Percentiles rank a stretch among this genome's conserved stretches.
These are phyloP conservation scores for Ochlodes sylvanus DNA, from an alignment of 2,888 invertebrate genomes.

Conservation along the genomic window DNA sequence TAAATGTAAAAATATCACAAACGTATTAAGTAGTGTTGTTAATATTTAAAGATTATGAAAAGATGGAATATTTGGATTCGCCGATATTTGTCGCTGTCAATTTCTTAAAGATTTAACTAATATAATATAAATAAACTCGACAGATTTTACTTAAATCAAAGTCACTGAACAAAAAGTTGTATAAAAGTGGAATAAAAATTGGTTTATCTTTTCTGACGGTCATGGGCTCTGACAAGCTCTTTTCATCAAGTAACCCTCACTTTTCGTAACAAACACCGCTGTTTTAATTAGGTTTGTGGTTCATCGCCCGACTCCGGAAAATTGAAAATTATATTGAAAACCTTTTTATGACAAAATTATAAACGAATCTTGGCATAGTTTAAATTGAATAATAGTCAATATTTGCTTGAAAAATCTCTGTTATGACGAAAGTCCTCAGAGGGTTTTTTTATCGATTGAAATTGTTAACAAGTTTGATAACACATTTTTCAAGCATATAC, in stretches of 20 bases:
- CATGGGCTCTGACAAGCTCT: not conserved
- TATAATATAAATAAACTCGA: not conserved
- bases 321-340: conserved; percentile 5
- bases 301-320: conserved; percentile 21
- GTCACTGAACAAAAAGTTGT: not conserved
- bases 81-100: not conserved
- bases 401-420: not conserved
- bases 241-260: conserved; percentile 1
- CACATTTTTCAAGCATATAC: too few relatives aligned
- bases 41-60: too few relatives aligned
- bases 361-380: not conserved
- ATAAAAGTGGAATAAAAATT: not conserved
- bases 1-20: too few relatives aligned
- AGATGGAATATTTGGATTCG: too few relatives aligned
- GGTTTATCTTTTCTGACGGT: not conserved
- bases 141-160: not conserved
- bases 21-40: too few relatives aligned
- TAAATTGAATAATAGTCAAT: not conserved
- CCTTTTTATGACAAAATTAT: not conserved
- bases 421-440: too few relatives aligned
- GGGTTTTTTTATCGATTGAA: too few relatives aligned
- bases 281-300: conserved; percentile 22
- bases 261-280: conserved; percentile 19
- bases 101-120: not conserved
- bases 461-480: too few relatives aligned